These are phyloP conservation scores for Egretta garzetta DNA, from an alignment of 2,113 vertebrate species.

Conservation along the genomic window DNA sequence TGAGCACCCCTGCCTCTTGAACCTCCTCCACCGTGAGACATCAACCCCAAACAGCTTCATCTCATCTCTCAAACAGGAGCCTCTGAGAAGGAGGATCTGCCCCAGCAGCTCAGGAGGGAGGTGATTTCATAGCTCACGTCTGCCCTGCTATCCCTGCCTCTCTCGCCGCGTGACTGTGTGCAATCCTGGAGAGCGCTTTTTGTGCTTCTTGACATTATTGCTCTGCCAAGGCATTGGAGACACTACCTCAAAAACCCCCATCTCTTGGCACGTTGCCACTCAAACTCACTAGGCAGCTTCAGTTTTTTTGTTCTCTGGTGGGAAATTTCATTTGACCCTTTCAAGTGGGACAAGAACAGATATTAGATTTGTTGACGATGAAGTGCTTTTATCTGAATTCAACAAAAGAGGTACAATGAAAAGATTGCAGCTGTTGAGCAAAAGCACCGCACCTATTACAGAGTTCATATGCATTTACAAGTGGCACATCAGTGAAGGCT, in stretches of 20 bases:
- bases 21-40: not conserved
- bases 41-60: not conserved
- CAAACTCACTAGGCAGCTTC: not conserved
- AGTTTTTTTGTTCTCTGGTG: slow-evolving; percentile 19
- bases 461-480: slow-evolving; percentile 57
- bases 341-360: slow-evolving; percentile 61
- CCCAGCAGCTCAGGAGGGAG: not conserved
- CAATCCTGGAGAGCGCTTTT: not conserved
- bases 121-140: not conserved
- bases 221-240: not conserved
- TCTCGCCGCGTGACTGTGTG: not conserved
- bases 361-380: slow-evolving; percentile 50
- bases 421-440: slow-evolving; percentile 59
- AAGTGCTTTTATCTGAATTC: slow-evolving; percentile 60
- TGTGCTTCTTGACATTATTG: not conserved
- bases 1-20: not conserved
- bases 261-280: not conserved
- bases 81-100: not conserved
- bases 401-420: slow-evolving; percentile 34
- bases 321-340: slow-evolving; percentile 62
- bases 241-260: not conserved
- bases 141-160: not conserved
- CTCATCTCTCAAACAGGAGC: rapidly evolving
- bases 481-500: slow-evolving; percentile 49
- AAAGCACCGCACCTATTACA: not conserved